Conservation (phyloP, 2,888 invertebrate genomes). For the Epirrhoe tristata region DNA sequence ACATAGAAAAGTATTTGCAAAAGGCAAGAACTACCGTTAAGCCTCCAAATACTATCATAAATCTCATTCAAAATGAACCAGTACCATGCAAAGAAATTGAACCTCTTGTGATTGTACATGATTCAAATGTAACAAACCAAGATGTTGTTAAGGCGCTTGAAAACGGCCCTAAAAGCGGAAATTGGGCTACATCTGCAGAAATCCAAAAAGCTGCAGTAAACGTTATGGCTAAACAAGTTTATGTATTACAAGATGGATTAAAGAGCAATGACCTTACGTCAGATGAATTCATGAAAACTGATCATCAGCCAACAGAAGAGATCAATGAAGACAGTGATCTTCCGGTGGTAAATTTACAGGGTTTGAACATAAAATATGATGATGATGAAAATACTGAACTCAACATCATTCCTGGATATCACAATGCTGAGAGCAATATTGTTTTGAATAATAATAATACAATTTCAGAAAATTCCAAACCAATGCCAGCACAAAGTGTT, state of each 20-base stretch:
- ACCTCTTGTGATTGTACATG: constrained; percentile 16
- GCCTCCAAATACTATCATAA: constrained; percentile 38
- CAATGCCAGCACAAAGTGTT: neutral
- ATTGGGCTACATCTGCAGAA: neutral
- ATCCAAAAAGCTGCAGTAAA: neutral
- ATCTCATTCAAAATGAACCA: constrained; percentile 42
- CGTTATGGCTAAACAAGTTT: constrained; percentile 1
- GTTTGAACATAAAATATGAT: neutral
- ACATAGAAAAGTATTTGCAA: constrained; percentile 64
- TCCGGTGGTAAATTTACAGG: constrained; percentile 14
- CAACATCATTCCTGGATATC: neutral
- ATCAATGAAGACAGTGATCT: constrained; percentile 17
- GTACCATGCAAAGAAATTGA: constrained; percentile 9
- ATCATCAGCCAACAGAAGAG: neutral
- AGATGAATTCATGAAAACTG: neutral
- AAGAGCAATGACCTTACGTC: constrained; percentile 13
- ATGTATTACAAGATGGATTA: constrained; percentile 10
- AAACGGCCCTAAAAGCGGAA: neutral
- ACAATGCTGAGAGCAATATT: neutral
- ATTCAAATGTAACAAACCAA: constrained; percentile 14
- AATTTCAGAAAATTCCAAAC: neutral
- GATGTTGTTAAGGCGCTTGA: neutral
- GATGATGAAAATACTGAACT: neutral
- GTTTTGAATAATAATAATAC: neutral
- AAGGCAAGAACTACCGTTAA: constrained; percentile 45